These are phyloP conservation scores for Drosophila funebris DNA, from an alignment of 1,140 invertebrate genomes.

Conservation along the genomic window DNA sequence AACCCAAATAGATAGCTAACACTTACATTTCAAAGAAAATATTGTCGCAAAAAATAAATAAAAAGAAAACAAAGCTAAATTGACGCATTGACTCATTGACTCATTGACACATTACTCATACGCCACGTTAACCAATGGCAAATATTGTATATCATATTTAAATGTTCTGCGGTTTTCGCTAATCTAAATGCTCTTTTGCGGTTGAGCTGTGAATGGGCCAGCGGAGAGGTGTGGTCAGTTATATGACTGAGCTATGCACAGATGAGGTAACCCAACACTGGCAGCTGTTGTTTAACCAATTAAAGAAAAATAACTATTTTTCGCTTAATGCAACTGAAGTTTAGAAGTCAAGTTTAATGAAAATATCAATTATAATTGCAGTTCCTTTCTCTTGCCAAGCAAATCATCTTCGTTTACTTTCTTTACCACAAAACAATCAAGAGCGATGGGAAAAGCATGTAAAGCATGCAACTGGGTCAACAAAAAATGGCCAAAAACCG, in stretches of 20 bases:
- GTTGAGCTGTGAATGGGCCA: constrained; percentile 21
- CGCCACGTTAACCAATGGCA: constrained; percentile 43
- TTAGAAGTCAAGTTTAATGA: no score
- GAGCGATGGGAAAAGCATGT: constrained; percentile 29
- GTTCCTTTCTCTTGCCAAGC: constrained; percentile 37
- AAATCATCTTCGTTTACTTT: constrained; percentile 57
- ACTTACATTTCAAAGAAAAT: neutral
- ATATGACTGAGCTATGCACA: constrained; percentile 17
- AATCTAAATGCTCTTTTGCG: constrained; percentile 57
- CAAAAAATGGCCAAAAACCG: constrained; percentile 42
- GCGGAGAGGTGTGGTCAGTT: constrained; percentile 28
- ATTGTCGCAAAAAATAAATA: constrained; percentile 30
- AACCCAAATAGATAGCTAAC: constrained; percentile 7
- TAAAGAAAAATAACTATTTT: neutral
- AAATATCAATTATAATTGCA: constrained; percentile 3
- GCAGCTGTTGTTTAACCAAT: neutral
- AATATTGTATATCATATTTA: constrained; percentile 35
- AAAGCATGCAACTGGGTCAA: constrained; percentile 67
- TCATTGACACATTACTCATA: constrained; percentile 77
- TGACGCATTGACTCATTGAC: constrained; percentile 16
- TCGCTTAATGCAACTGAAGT: neutral
- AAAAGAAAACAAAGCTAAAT: constrained; percentile 22
- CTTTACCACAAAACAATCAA: constrained; percentile 53
- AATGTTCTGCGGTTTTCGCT: constrained; percentile 49
- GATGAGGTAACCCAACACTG: constrained; percentile 61